Base-by-base conservation (phyloP, 2,113 vertebrate genomes). In the Syngnathus scovelli region DNA sequence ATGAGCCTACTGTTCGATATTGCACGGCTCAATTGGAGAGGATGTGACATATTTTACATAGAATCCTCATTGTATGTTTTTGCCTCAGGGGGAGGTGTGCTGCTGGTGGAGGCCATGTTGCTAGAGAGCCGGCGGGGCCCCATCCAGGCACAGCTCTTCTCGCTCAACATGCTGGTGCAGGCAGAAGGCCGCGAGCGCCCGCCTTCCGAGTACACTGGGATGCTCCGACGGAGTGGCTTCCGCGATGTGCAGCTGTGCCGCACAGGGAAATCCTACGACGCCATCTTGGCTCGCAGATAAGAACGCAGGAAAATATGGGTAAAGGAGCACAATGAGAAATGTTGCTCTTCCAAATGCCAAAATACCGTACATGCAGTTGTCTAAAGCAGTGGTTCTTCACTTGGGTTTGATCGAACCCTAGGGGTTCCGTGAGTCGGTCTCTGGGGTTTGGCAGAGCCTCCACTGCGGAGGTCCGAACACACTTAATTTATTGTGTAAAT, bases 121-220 rank as follows among this genome's bases (percentile, higher is more conserved):
- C 84, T 88, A 61, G 90, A 92, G 72, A 91, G 89, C 83, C 80
- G 76, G 1, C 75, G 82, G 6, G 91, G 91, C 0, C 89, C 90
- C 1, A 48, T 90, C 76, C 83, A 74, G 51, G 80, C 87, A 58
- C 91, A 92, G 84, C 70, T 88, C 67, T 89, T 87, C 80, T 92
- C 90, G 59, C 87, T 92, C 66, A 92, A 90, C 87, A 92, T 92
- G 91, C 74, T 92, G 83, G 82, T 92, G 52, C 89, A 91, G 79
- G 64, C 75, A 0, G 77, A 89, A 77, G 91, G 91, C 36, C 80
- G 84, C 19, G 91, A 92, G 75, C 85, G 84, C 9, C 67, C 86
- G 1, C 80, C 88, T 0, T 90, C 89, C 1, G 67, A 88, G 39
- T 92, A 92, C 74, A 76, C 71, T 13, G 23, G 3, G 70, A 69